Evolutionary conservation across 2,113 vertebrate species (phyloP), one percentile per base, ranked within the genome.

Genomic region (Melanerpes aurifrons): DNA sequence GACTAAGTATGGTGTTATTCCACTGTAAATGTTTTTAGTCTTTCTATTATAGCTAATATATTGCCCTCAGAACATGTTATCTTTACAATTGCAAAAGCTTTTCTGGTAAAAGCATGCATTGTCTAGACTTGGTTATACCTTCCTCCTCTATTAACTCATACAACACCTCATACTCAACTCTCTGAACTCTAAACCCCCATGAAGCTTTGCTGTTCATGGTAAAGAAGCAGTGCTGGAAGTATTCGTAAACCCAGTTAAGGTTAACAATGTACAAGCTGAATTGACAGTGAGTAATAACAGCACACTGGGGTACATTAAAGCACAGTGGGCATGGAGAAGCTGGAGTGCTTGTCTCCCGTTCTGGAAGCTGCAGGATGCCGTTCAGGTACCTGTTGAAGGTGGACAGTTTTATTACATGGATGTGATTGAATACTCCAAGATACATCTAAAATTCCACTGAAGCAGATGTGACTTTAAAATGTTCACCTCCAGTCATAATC

Each of bases 1-100:
- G 80, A 91, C 85, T 82, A 77, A 70, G 63, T 73, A 22, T 32
- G 53, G 50, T 28, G 26, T 43, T 68, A 58, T 88, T n/a, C n/a
- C 72, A 58, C 40, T 85, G 17, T 48, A 56, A 78, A 73, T 20
- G 31, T 13, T 72, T 71, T 82, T 86, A 64, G 24, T 25, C 6
- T 88, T 81, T 85, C 15, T 50, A 61, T 86, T 84, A 54, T 57
- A 89, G 25, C 57, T 75, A 28, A 67, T 15, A 7, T 53, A 12
- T 66, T 85, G n/a, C 16, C 45, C 64, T 84, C n/a, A 71, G 91
- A 93, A 7, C 25, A 15, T 37, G 56, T 71, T 80, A 25, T 59
- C 10, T 22, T 35, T 32, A 71, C 22, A 75, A 18, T 20, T 87
- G 20, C 11, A 29, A 8, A 76, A 50, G 22, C 53, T 82, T 82